phyloP scores from a whole-genome alignment of 2,113 vertebrate species.

The Pituophis catenifer region DNA sequence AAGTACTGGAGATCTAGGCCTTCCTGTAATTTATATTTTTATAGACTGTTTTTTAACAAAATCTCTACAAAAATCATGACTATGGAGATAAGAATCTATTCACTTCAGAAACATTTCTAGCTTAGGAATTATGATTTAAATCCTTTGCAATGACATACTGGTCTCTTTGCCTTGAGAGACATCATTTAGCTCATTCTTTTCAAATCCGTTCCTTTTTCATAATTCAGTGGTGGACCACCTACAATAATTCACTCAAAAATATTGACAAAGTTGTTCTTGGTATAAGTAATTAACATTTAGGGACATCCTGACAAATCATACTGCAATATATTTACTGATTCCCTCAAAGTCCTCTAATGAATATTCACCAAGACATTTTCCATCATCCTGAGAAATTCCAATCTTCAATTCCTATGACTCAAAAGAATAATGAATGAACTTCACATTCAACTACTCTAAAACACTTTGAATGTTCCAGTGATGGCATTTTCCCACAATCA shows the following conservation, averaged over 20 bases:
- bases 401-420: neutral
- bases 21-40: neutral
- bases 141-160: neutral
- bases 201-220: neutral
- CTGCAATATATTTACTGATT: neutral
- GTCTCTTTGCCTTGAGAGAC: neutral
- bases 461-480: neutral
- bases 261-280: neutral
- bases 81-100: neutral
- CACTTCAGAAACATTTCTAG: neutral
- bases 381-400: conserved; percentile 3
- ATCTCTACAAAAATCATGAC: neutral
- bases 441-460: neutral
- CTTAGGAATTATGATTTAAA: neutral
- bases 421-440: neutral
- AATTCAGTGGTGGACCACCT: neutral
- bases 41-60: neutral
- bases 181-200: neutral
- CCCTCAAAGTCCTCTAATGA: neutral
- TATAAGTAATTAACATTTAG: neutral
- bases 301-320: neutral
- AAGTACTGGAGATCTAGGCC: neutral
- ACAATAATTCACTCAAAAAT: neutral
- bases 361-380: neutral
- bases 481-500: neutral